Evolutionary conservation across 2,113 vertebrate species (phyloP).

Genomic region (Mixornis gularis): DNA sequence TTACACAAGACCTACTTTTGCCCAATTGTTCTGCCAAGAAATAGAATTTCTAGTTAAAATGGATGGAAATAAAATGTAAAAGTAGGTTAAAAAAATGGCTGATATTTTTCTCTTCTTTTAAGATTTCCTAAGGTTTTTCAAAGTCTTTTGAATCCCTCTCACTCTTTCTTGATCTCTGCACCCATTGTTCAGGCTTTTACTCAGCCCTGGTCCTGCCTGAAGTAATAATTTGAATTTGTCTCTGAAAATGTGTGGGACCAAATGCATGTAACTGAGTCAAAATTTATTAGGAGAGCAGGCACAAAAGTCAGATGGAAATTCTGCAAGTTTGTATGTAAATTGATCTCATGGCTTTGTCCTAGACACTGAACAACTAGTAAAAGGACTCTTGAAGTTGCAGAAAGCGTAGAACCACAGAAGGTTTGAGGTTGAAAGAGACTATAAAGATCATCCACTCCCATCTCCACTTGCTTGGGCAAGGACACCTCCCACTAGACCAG

Average conservation of each 20-base stretch:
- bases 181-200: not conserved
- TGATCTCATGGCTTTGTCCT: not conserved
- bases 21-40: slow-evolving; percentile 19
- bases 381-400: not conserved
- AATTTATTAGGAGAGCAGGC: not conserved
- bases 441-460: not conserved
- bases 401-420: not conserved
- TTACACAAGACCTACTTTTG: slow-evolving; percentile 27
- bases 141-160: not conserved
- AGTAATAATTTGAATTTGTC: not conserved
- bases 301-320: not conserved
- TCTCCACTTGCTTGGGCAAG: not conserved
- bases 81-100: slow-evolving; percentile 20
- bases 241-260: not conserved
- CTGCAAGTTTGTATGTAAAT: not conserved
- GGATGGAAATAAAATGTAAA: slow-evolving; percentile 27
- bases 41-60: slow-evolving; percentile 17
- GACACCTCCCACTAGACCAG: not conserved
- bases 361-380: not conserved
- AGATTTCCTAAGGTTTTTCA: slow-evolving; percentile 7
- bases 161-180: not conserved
- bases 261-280: not conserved
- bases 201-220: not conserved
- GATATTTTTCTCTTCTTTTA: not conserved
- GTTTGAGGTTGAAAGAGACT: not conserved